These are phyloP conservation scores for Leiothrix lutea DNA, from an alignment of 2,113 vertebrate species.

Conservation along the genomic window DNA sequence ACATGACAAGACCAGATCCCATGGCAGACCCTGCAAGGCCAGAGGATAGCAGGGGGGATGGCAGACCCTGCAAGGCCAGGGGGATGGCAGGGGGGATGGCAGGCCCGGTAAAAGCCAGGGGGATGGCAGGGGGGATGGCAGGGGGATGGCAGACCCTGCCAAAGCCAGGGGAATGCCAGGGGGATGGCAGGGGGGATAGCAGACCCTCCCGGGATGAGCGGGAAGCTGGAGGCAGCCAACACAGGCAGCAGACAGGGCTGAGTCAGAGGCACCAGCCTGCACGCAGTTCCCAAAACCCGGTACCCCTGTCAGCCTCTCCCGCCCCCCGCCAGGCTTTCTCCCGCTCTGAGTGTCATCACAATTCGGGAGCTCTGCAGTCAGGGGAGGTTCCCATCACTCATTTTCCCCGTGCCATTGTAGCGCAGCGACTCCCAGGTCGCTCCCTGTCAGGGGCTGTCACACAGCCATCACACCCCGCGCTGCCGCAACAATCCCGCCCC, in stretches of 20 bases:
- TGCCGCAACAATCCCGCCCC: not conserved
- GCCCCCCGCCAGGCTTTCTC: too few relatives aligned
- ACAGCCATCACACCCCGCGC: not conserved
- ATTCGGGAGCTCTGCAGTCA: not conserved
- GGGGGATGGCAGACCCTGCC: not conserved
- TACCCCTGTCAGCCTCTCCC: not conserved
- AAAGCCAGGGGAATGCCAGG: not conserved
- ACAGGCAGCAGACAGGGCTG: not conserved
- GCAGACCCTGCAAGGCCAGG: not conserved
- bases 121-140: too few relatives aligned
- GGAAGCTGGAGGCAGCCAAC: not conserved
- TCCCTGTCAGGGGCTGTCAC: not conserved
- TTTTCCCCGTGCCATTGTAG: not conserved
- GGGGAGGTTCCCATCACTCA: not conserved
- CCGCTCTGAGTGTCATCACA: not conserved
- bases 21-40: too few relatives aligned
- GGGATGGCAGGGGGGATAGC: not conserved
- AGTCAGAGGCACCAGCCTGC: not conserved
- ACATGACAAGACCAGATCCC: not conserved
- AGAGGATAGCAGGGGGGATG: too few relatives aligned
- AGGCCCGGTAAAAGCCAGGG: not conserved
- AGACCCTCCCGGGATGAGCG: not conserved
- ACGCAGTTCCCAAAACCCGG: accelerated
- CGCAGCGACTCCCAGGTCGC: not conserved
- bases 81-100: not conserved